Conservation (phyloP, 2,797 vertebrate species). For the Pangasius sanitwongsei region DNA sequence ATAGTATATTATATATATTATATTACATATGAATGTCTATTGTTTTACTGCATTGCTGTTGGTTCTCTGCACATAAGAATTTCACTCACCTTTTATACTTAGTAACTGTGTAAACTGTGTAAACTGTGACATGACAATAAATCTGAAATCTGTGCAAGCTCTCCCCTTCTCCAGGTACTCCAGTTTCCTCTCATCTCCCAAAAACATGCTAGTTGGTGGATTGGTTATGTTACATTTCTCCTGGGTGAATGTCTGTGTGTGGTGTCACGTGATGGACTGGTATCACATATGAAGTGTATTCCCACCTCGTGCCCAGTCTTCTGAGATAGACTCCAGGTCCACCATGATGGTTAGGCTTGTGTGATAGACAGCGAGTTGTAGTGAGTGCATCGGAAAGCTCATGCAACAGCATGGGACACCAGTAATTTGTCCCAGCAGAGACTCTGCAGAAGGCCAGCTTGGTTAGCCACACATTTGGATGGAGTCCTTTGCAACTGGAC, state of each 20-base stretch:
- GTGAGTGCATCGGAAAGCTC: slow-evolving; percentile 65
- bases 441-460: slow-evolving; percentile 58
- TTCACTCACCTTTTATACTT: not conserved
- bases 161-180: not conserved
- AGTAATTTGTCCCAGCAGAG: slow-evolving; percentile 63
- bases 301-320: not conserved
- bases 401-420: slow-evolving; percentile 61
- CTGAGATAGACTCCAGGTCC: not conserved
- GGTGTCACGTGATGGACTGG: not conserved
- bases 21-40: not conserved
- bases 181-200: not conserved
- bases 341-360: not conserved
- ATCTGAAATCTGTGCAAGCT: not conserved
- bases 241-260: not conserved
- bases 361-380: slow-evolving; percentile 31
- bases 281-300: not conserved
- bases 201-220: not conserved
- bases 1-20: too few species aligned
- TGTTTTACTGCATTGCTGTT: not conserved
- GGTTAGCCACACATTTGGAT: slow-evolving; percentile 73
- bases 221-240: not conserved
- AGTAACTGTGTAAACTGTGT: not conserved
- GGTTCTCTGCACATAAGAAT: not conserved
- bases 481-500: slow-evolving; percentile 66
- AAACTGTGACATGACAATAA: not conserved